Conservation (phyloP, 2,797 vertebrate species). For the Rachycentron canadum region DNA sequence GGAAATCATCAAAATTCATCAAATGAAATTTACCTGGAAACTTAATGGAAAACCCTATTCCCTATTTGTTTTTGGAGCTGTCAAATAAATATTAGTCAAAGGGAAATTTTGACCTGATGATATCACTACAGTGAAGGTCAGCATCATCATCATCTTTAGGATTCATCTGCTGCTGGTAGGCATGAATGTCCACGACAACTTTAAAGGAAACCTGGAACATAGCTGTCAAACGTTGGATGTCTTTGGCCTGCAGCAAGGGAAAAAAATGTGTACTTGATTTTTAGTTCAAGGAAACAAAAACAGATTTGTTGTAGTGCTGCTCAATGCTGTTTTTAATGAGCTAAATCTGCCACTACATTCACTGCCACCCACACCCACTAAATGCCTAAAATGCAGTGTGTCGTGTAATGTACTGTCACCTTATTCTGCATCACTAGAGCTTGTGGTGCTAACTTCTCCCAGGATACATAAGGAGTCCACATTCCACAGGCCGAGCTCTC, state of each 20-base stretch:
- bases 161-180: not conserved
- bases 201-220: not conserved
- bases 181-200: not conserved
- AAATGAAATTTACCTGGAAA: not conserved
- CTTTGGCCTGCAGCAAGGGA: not conserved
- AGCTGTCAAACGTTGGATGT: not conserved
- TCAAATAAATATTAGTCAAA: not conserved
- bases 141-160: not conserved
- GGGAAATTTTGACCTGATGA: not conserved
- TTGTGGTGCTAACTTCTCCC: slow-evolving; percentile 35
- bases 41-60: not conserved
- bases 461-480: slow-evolving; percentile 51
- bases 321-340: slow-evolving; percentile 13
- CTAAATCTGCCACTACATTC: not conserved
- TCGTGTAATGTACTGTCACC: slow-evolving; percentile 39
- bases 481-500: slow-evolving; percentile 64
- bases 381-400: slow-evolving; percentile 33
- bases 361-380: not conserved
- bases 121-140: slow-evolving; percentile 10
- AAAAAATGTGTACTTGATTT: not conserved
- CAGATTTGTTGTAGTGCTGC: not conserved
- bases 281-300: not conserved
- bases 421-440: slow-evolving; percentile 28
- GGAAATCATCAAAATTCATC: not conserved
- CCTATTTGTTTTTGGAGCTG: not conserved